These are phyloP conservation scores for Saccostrea glomerata DNA, from an alignment of 1,140 invertebrate species.

Conservation along the genomic window DNA sequence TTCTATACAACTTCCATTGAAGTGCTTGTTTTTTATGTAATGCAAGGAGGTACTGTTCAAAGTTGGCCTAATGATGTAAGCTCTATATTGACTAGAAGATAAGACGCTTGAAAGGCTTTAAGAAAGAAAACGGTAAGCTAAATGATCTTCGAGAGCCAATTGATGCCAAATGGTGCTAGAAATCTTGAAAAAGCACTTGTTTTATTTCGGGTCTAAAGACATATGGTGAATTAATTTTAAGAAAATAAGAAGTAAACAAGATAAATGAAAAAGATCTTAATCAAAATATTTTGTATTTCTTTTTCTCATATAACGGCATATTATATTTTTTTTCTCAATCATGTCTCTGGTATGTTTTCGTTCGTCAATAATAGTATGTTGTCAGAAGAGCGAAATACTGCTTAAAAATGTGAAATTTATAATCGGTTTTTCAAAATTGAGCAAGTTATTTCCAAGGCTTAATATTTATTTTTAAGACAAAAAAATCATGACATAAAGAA, in stretches of 20 bases:
- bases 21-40: neutral
- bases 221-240: slow-evolving; percentile 11
- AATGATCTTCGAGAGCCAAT: neutral
- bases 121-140: neutral
- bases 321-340: no score
- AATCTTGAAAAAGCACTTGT: neutral
- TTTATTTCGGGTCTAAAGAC: neutral
- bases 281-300: neutral
- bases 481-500: no score
- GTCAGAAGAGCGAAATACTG: no score
- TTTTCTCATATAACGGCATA: no score
- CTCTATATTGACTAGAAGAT: neutral
- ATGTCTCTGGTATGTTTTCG: no score
- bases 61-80: neutral
- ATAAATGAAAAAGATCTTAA: neutral
- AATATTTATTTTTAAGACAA: no score
- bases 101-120: neutral
- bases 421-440: no score
- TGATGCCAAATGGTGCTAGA: neutral
- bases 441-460: no score
- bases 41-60: neutral
- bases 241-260: neutral
- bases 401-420: no score
- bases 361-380: no score
- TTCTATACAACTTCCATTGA: neutral